Evolutionary conservation across 1,140 invertebrate species (phyloP), one percentile per base, ranked within the genome.

Genomic region (Neotoxoptera formosana): DNA sequence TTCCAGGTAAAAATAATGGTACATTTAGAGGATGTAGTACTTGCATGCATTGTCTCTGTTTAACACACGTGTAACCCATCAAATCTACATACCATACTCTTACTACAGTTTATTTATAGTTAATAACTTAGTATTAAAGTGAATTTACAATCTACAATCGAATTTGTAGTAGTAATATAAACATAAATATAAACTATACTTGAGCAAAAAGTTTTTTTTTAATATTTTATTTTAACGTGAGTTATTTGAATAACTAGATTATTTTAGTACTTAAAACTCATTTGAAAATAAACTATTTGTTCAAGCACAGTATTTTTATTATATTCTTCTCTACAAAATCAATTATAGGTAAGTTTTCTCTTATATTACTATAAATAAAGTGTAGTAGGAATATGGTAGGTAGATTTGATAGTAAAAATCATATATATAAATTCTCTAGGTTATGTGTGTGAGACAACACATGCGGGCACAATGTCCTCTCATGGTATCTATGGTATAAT

Each of bases 1-100:
- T 99, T 97, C 95, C 96, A 97, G 95, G 96, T 96, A 93, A 94
- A 60, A 91, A 34, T n/a, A 41, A 23, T n/a, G 14, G 60, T 1
- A 17, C 30, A 76, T 76, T 17, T 17, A n/a, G 60, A n/a, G 14
- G 8, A 76, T n/a, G 23, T 76, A 2, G n/a, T 76, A n/a, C 60
- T n/a, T 6, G n/a, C 30, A 34, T 76, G 60, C n/a, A 14, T 76
- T 76, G 14, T 23, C 30, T 76, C n/a, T n/a, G 11, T 67, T n/a
- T 14, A n/a, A 67, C n/a, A 76, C 30, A 76, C 14, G 6, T 76
- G n/a, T 67, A 67, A n/a, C 14, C n/a, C 21, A 53, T n/a, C 3
- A 76, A 67, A n/a, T 67, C n/a, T n/a, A n/a, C 6, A 11, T 76
- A n/a, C 7, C 14, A n/a, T n/a, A 76, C 17, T 76, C 11, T 76